These are phyloP conservation scores for Triplophysa tibetana DNA, from an alignment of 2,113 vertebrate genomes.

Conservation along the genomic window DNA sequence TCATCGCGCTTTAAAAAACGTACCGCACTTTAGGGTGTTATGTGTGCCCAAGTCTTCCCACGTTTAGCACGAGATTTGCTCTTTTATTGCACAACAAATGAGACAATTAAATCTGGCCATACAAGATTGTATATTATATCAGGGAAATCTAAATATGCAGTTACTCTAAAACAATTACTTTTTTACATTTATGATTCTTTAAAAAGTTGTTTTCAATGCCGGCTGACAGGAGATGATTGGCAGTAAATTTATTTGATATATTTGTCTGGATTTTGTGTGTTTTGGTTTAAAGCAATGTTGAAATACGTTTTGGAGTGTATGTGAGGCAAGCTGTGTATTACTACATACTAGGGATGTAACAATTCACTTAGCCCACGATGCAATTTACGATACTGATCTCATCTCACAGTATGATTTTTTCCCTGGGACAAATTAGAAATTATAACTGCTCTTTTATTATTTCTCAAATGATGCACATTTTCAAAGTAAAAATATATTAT, in stretches of 20 bases:
- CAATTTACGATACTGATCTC: neutral
- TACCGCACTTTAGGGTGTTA: constrained; percentile 11
- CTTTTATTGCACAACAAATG: neutral
- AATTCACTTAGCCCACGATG: neutral
- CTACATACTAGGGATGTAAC: neutral
- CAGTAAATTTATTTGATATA: neutral
- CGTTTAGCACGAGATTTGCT: neutral
- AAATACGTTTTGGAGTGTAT: neutral
- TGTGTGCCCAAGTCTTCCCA: constrained; percentile 31
- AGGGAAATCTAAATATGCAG: constrained; percentile 41
- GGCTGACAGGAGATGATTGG: neutral
- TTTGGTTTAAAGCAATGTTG: constrained; percentile 12
- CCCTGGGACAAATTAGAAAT: too few relatives aligned
- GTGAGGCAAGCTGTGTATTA: neutral
- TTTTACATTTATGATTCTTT: neutral
- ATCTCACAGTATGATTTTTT: too few relatives aligned
- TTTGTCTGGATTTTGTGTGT: neutral
- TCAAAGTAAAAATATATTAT: too few relatives aligned
- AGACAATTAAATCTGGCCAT: constrained; percentile 5
- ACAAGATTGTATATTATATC: constrained; percentile 33
- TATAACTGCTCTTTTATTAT: too few relatives aligned
- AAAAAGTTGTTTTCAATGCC: neutral
- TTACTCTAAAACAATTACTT: constrained; percentile 36
- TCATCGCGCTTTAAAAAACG: neutral
- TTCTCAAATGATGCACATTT: too few relatives aligned